phyloP scores from a whole-genome alignment of 2,113 vertebrate species.

The Mugil cephalus region DNA sequence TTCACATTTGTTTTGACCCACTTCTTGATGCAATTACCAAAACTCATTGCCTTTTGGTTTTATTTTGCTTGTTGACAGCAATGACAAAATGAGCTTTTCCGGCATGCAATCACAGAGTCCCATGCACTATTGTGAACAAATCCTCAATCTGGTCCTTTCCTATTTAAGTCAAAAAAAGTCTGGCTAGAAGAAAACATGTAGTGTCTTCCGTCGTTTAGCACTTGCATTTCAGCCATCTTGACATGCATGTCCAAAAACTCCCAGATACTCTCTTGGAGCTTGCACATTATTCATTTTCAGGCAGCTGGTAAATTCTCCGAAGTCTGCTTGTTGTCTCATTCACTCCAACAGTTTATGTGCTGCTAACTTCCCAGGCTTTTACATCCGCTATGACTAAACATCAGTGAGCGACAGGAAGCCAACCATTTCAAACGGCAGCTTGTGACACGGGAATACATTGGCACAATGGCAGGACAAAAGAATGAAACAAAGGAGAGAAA shows the following conservation, averaged over 20 bases:
- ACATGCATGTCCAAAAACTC: constrained; percentile 31
- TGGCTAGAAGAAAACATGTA: constrained; percentile 19
- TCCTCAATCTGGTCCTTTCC: constrained; percentile 35
- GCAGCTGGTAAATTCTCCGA: constrained; percentile 61
- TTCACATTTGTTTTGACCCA: constrained; percentile 27
- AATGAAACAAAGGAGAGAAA: background rate
- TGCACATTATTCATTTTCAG: constrained; percentile 54
- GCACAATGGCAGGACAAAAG: constrained; percentile 1
- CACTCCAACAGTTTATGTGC: constrained; percentile 41
- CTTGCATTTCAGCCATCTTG: constrained; percentile 47
- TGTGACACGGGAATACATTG: background rate
- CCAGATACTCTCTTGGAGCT: constrained; percentile 25
- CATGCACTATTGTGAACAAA: constrained; percentile 24
- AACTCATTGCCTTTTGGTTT: constrained; percentile 10
- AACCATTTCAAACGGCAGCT: constrained; percentile 40
- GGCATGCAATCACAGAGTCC: background rate
- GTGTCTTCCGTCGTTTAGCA: constrained; percentile 34
- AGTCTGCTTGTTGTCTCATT: constrained; percentile 57
- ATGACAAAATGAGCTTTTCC: background rate
- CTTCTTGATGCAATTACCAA: constrained; percentile 25
- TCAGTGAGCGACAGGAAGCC: constrained; percentile 23
- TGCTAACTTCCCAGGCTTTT: constrained; percentile 23
- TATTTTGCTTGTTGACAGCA: constrained; percentile 16
- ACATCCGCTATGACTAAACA: constrained; percentile 17
- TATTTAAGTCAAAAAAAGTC: constrained; percentile 38